Evolutionary conservation across 35 echinoderm and acorn worm genomes (phyloP).

Genomic region (Ophioderma brevispina): DNA sequence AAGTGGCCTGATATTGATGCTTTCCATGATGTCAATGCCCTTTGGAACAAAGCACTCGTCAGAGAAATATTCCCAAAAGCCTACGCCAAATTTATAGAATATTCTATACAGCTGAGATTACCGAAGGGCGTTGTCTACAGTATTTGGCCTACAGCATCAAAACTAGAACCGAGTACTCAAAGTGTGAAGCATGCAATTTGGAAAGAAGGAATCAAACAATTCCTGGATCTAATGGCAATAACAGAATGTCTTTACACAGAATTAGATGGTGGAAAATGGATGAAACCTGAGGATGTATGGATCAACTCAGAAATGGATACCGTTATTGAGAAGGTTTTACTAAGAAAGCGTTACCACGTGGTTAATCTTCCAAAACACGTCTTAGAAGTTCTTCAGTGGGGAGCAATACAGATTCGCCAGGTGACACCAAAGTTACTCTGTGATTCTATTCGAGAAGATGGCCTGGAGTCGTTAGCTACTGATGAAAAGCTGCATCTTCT

Average conservation of each 20-base stretch:
- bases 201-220: constrained; percentile 32
- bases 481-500: constrained; percentile 28
- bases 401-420: not conserved
- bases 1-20: constrained; percentile 79
- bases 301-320: not conserved
- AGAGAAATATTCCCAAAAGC: constrained; percentile 59
- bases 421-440: constrained; percentile 15
- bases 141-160: constrained; percentile 37
- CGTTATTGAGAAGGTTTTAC: not conserved
- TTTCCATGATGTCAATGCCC: constrained; percentile 34
- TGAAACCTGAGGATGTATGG: constrained; percentile 25
- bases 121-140: constrained; percentile 37
- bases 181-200: constrained; percentile 44
- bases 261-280: constrained; percentile 35
- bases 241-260: constrained; percentile 54
- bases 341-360: not conserved
- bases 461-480: not conserved
- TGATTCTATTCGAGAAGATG: not conserved
- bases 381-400: not conserved
- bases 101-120: not conserved
- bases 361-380: constrained; percentile 8
- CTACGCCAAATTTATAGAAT: constrained; percentile 25
- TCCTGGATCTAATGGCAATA: constrained; percentile 34
- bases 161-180: not conserved
- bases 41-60: constrained; percentile 70